Base-by-base conservation (phyloP, 2,888 invertebrate species). In the Rhabditoides inermis region DNA sequence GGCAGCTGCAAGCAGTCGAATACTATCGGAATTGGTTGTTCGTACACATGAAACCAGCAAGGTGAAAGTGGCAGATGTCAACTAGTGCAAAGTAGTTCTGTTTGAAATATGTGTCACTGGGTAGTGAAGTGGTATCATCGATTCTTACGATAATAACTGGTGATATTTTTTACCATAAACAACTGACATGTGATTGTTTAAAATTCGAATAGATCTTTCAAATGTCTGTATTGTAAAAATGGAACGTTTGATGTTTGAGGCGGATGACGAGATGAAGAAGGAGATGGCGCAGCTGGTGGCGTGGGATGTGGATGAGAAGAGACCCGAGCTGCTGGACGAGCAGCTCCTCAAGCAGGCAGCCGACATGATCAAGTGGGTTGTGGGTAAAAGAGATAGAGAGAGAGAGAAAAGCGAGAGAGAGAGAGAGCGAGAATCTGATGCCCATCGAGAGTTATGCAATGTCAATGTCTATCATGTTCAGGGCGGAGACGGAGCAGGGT, bases 221-320 rank as follows among this genome's bases (percentile, higher is more conserved):
- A n/a, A n/a, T n/a, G n/a, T 5, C 27, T n/a, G 30, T 7, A 18
- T n/a, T 10, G 6, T 52, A 25, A 20, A 15, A 18, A 52, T 6
- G n/a, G n/a, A 23, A 5, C 25, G 25, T n/a, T n/a, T n/a, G n/a
- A n/a, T n/a, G n/a, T 49, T 60, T 50, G n/a, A 71, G 73, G 75
- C 72, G 10, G 73, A 73, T 49, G 70, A 75, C 48, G 20, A 60
- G 36, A 63, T 75, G 42, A 72, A 75, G 47, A 49, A 58, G 0
- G 87, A 89, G 46, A 77, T 78, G 61, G 58, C 61, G 7, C 49
- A 49, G 27, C 65, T 77, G 41, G 56, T 70, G 41, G 59, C 55
- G 7, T 75, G 74, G 72, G 73, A 74, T 55, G 68, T 69, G 12
- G 58, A 62, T 6, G 57, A 59, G 10, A 66, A 63, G 39, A 42